Conservation (phyloP, 2,113 vertebrate genomes). For the Pelmatolapia mariae region DNA sequence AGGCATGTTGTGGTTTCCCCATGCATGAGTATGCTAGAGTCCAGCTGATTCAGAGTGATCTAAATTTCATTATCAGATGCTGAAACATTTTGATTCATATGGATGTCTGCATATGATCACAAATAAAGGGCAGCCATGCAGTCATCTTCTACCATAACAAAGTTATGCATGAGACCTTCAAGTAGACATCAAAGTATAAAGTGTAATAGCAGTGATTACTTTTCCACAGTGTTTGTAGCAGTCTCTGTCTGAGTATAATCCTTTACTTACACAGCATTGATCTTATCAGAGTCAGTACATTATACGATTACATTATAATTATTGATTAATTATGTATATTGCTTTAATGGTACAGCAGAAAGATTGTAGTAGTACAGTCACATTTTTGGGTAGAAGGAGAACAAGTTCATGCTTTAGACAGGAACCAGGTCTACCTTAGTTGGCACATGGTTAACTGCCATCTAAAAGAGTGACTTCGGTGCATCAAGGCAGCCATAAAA, state of each 20-base stretch:
- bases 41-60: background rate
- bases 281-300: background rate
- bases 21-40: background rate
- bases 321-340: background rate
- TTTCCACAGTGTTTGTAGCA: background rate
- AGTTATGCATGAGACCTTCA: background rate
- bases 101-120: background rate
- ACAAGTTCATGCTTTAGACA: background rate
- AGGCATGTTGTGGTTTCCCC: background rate
- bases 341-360: background rate
- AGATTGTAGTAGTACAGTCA: background rate
- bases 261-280: background rate
- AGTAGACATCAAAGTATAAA: background rate
- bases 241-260: background rate
- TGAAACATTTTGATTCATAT: background rate
- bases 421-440: background rate
- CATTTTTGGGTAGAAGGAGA: background rate
- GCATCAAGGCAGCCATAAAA: background rate
- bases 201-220: background rate
- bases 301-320: background rate
- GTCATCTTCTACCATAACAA: background rate
- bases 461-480: background rate
- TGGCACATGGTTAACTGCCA: background rate
- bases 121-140: background rate
- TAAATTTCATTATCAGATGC: background rate